Percentiles rank a stretch among this genome's conserved stretches.
Conservation (phyloP, 2,113 vertebrate species). For the Pygoscelis adeliae region DNA sequence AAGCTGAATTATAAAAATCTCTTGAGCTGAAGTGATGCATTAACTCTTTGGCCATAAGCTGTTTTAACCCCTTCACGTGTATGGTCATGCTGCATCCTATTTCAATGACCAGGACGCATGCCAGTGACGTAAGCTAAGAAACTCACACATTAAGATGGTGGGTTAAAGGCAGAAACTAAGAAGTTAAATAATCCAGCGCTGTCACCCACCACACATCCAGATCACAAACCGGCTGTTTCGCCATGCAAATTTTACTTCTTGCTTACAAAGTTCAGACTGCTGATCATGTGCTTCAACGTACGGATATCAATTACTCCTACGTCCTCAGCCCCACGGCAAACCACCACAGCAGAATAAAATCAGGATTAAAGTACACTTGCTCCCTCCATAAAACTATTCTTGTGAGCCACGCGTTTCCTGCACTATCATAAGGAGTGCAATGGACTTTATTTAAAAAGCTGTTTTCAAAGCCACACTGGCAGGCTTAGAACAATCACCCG, state of each 20-base stretch:
- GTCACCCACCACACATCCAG: neutral
- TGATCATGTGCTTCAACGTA: neutral
- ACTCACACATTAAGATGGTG: neutral
- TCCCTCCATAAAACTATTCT: slow-evolving; percentile 32
- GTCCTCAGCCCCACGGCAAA: neutral
- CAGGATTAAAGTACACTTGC: slow-evolving; percentile 61
- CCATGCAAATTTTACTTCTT: neutral
- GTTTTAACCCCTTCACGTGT: slow-evolving; percentile 3
- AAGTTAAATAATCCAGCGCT: neutral
- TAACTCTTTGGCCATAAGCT: neutral
- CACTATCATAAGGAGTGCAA: neutral
- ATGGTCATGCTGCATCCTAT: neutral
- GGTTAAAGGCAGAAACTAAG: neutral
- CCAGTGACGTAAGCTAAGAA: neutral
- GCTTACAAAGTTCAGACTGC: slow-evolving; percentile 37
- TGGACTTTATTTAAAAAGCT: slow-evolving; percentile 22
- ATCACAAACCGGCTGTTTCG: neutral
- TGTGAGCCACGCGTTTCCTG: slow-evolving; percentile 3
- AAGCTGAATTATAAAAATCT: slow-evolving; percentile 6
- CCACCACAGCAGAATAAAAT: slow-evolving; percentile 28
- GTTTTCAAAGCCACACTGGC: slow-evolving; percentile 7
- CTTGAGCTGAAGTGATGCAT: neutral
- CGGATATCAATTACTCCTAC: neutral
- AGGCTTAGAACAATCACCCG: neutral
- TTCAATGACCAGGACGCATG: neutral